Evolutionary conservation across 2,888 invertebrate genomes (phyloP).

Genomic region (Eristalis intricaria): DNA sequence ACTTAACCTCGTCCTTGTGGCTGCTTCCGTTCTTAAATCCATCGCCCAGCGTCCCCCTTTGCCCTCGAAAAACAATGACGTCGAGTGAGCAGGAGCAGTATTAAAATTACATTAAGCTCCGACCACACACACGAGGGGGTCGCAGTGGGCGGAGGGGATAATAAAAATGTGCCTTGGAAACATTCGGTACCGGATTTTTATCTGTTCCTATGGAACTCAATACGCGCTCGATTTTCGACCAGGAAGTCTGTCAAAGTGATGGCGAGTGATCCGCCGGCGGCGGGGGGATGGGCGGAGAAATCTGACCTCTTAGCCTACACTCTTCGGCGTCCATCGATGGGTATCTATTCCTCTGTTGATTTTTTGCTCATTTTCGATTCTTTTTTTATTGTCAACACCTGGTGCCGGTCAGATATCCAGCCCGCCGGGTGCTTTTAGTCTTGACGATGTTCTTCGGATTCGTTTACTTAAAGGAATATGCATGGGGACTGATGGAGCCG

Average conservation of each 20-base stretch:
- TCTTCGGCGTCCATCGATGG: not conserved
- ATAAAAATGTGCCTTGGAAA: conserved; percentile 15
- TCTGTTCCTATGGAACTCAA: conserved; percentile 40
- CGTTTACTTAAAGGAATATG: conserved; percentile 6
- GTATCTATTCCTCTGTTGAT: not conserved
- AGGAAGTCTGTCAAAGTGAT: not conserved
- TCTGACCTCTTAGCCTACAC: conserved; percentile 19
- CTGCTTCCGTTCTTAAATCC: conserved; percentile 13
- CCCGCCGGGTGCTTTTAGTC: conserved; percentile 36
- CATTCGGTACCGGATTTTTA: conserved; percentile 19
- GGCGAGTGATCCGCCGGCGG: conserved; percentile 14
- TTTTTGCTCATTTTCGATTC: not conserved
- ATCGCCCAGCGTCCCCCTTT: not conserved
- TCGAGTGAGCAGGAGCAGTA: conserved; percentile 5
- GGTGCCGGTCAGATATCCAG: conserved; percentile 27
- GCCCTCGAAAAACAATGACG: not conserved
- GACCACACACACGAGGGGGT: not conserved
- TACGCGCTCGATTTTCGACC: conserved; percentile 9
- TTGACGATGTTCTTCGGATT: conserved; percentile 17
- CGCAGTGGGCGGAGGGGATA: not conserved
- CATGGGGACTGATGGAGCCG: conserved; percentile 34
- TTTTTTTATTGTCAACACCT: conserved; percentile 38
- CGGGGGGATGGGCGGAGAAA: conserved; percentile 5
- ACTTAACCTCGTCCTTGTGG: conserved; percentile 47
- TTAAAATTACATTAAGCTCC: conserved; percentile 34